Evolutionary conservation across 2,888 invertebrate species (phyloP).

Genomic region (Alviniconcha strummeri): DNA sequence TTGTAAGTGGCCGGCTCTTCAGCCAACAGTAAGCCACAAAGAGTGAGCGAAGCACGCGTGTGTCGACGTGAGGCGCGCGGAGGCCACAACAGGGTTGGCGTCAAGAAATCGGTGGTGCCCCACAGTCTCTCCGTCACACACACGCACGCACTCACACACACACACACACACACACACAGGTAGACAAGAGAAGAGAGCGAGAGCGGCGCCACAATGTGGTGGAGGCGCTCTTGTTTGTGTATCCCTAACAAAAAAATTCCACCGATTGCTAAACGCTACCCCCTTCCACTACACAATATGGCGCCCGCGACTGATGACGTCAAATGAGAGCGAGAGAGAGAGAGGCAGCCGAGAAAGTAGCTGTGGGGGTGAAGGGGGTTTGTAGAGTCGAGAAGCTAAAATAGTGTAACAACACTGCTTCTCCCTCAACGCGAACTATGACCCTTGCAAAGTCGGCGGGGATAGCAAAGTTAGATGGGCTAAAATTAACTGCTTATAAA

Average conservation of each 20-base stretch:
- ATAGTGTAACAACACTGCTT: background rate
- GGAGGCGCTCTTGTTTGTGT: too few relatives aligned
- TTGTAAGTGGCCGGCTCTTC: background rate
- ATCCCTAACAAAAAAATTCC: background rate
- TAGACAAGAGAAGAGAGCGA: too few relatives aligned
- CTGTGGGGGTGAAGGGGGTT: too few relatives aligned
- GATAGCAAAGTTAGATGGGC: slow-evolving; percentile 6
- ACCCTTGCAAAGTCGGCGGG: background rate
- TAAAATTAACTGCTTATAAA: slow-evolving; percentile 23
- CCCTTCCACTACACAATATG: too few relatives aligned
- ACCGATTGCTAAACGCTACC: slow-evolving; percentile 4
- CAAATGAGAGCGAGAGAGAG: background rate
- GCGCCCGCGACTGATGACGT: background rate
- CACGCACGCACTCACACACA: too few relatives aligned
- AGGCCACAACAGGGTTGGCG: slow-evolving; percentile 16
- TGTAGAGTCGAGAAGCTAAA: too few relatives aligned
- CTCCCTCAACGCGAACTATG: background rate
- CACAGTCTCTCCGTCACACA: too few relatives aligned
- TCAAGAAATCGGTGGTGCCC: background rate
- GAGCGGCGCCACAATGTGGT: too few relatives aligned
- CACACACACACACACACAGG: too few relatives aligned
- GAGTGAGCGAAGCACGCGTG: background rate
- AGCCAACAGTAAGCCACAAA: background rate
- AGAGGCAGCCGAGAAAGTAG: background rate
- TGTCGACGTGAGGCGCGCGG: background rate